Evolutionary conservation across 2,113 vertebrate species (phyloP), one percentile per base, ranked within the genome.

Genomic region (Gallinago paraguaiae): DNA sequence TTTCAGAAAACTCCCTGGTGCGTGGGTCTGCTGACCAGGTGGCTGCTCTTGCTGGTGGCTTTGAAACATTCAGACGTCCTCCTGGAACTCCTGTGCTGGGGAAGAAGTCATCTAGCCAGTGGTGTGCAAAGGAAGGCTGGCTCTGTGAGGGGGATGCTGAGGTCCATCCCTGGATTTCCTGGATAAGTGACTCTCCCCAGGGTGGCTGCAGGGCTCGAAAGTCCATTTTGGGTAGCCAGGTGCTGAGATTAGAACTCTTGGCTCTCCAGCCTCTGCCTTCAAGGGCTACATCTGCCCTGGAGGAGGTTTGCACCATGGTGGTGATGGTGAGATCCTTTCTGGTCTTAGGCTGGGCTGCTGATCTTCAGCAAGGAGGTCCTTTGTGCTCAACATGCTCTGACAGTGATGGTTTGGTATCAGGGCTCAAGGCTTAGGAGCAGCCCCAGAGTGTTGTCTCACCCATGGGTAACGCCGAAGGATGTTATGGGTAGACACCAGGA

Each of bases 361-460:
- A 5, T 72, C 68, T 63, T 70, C 50, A 54, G 33, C 68, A 43
- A 0, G 59, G 15, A 10, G 27, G 10, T 74, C 30, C 24, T 14
- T 70, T 17, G 22, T 54, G 17, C 22, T 69, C 30, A 16, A 0
- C 0, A 0, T 45, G 23, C 28, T 61, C 43, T 3, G 11, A 0
- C 0, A 0, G 11, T 69, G 27, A 31, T 57, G 23, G 43, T 51
- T 93, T 72, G 35, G 13, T 41, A 14, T 33, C 24, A 18, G 69
- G 27, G 53, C 18, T 75, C 59, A 19, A 45, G 46, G 37, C 39
- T 35, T 8, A 22, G 60, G 23, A 78, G 64, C 48, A 68, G 16
- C 2, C n/a, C 23, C 43, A 41, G 30, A 57, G 20, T 23, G 9
- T 63, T 43, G 18, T 60, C 15, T 61, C 23, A 15, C 25, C 19